Conservation (phyloP, 2,113 vertebrate genomes). For the Gadus chalcogrammus region DNA sequence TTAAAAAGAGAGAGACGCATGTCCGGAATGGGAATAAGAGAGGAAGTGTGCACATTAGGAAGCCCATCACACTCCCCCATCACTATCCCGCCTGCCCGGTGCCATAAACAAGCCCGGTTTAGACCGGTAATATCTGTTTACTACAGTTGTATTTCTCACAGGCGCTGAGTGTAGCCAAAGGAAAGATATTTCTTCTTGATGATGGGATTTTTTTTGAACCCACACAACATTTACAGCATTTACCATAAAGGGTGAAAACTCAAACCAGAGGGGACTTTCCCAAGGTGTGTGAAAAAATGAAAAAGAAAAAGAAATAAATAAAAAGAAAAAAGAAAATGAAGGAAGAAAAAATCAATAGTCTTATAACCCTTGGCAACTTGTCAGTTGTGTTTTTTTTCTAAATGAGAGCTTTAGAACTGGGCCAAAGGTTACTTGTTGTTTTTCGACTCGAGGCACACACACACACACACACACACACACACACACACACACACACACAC, state of each 20-base stretch:
- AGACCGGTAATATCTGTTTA: constrained; percentile 60
- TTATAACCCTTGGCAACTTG: constrained; percentile 52
- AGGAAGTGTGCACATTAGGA: not conserved
- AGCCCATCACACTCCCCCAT: constrained; percentile 6
- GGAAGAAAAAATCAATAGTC: constrained; percentile 43
- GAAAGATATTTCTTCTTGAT: constrained; percentile 35
- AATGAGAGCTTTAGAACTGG: constrained; percentile 54
- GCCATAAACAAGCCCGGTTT: constrained; percentile 57
- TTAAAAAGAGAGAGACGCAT: constrained; percentile 56
- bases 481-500: no score
- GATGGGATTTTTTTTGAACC: constrained; percentile 45
- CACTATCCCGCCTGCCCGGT: constrained; percentile 10
- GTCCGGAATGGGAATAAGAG: constrained; percentile 47
- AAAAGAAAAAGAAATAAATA: constrained; percentile 28
- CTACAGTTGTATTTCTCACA: constrained; percentile 58
- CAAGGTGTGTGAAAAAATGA: constrained; percentile 8
- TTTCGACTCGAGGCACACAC: no score
- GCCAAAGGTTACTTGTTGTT: constrained; percentile 49
- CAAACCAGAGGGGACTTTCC: constrained; percentile 44
- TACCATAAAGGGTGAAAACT: constrained; percentile 21
- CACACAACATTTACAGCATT: constrained; percentile 38
- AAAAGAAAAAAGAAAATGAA: constrained; percentile 29
- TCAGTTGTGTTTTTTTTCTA: constrained; percentile 29
- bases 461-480: no score
- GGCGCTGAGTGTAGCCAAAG: constrained; percentile 49